phyloP scores from a whole-genome alignment of 1,140 invertebrate species.

The Parapsyche elsis region DNA sequence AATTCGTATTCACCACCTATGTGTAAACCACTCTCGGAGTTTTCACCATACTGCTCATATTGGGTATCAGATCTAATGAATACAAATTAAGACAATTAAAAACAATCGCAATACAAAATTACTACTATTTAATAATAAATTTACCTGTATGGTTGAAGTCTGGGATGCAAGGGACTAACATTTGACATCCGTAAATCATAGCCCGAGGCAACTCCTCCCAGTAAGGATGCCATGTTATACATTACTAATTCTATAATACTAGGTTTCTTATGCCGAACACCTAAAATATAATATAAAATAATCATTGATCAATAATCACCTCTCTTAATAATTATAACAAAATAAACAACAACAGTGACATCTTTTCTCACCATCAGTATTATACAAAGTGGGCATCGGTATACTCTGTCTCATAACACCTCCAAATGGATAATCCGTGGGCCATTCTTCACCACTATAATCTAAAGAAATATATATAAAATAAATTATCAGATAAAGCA shows the following conservation, averaged over 20 bases:
- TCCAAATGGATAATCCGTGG: conserved; percentile 71
- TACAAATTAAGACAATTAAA: too few relatives aligned
- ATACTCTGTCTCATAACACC: conserved; percentile 68
- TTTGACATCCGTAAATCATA: conserved; percentile 91
- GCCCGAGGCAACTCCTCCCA: conserved; percentile 89
- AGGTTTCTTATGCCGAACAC: conserved; percentile 73
- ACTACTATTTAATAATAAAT: neutral
- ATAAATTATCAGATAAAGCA: conserved; percentile 22
- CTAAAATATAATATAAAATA: conserved; percentile 56
- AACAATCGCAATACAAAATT: neutral
- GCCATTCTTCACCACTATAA: conserved; percentile 74
- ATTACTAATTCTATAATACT: conserved; percentile 85
- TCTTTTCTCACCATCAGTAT: conserved; percentile 68
- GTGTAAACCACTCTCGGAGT: conserved; percentile 46
- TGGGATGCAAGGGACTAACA: conserved; percentile 84
- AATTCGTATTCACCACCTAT: conserved; percentile 61
- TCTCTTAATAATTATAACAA: conserved; percentile 1
- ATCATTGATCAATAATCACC: neutral
- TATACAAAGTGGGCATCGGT: conserved; percentile 82
- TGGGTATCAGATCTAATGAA: conserved; percentile 60
- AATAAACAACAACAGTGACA: neutral
- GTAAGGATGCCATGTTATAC: conserved; percentile 90
- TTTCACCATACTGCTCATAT: conserved; percentile 57
- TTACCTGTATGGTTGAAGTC: conserved; percentile 75
- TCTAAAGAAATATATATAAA: conserved; percentile 63